These are phyloP conservation scores for Fregetta grallaria DNA, from an alignment of 2,113 vertebrate species.

Conservation along the genomic window DNA sequence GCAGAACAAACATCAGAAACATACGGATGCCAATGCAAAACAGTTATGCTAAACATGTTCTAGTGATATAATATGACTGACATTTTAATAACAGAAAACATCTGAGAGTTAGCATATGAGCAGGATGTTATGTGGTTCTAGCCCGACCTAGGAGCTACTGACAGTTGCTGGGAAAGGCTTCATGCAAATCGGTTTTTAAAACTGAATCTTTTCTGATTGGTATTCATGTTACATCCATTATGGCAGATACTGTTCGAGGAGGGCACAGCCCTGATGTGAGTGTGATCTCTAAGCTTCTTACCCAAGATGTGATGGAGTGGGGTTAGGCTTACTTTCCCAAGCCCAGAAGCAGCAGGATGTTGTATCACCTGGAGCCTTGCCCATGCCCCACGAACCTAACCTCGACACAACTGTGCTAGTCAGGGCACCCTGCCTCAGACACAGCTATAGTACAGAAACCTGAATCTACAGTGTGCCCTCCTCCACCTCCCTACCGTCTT, in stretches of 20 bases:
- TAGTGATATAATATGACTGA: neutral
- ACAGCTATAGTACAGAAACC: neutral
- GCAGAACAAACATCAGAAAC: neutral
- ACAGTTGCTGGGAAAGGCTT: neutral
- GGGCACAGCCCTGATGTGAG: neutral
- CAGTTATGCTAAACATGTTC: neutral
- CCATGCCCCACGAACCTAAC: neutral
- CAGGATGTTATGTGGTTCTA: neutral
- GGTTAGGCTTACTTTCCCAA: neutral
- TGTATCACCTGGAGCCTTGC: neutral
- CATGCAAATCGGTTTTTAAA: neutral
- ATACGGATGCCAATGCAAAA: neutral
- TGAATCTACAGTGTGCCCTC: neutral
- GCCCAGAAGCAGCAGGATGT: neutral
- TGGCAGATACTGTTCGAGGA: neutral
- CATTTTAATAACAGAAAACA: neutral
- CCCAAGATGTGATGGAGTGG: neutral
- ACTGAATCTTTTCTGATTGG: neutral
- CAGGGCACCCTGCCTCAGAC: neutral
- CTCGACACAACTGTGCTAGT: neutral
- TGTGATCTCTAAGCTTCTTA: neutral
- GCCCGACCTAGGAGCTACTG: neutral
- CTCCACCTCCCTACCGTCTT: neutral
- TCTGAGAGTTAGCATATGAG: neutral
- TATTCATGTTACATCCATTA: neutral